A percentile compares a stretch with the other conserved stretches of the same genome.
phyloP scores from a whole-genome alignment of 37 sponge, comb jelly and placozoan genomes.

The Petrosia ficiformis region DNA sequence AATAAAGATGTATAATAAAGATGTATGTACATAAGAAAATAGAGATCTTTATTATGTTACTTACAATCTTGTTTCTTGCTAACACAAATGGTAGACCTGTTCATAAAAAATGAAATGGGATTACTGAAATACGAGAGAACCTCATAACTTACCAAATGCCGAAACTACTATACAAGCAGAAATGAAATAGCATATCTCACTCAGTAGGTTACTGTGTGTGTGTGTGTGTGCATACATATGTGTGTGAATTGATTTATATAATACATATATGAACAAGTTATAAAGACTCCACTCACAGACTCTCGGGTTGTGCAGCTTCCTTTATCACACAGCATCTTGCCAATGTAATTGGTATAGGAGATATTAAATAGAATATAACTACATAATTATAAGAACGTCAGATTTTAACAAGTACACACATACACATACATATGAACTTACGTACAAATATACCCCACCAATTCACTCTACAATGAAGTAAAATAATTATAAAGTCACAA shows the following conservation, averaged over 20 bases:
- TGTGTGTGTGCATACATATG: too few species aligned
- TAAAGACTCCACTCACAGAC: not conserved
- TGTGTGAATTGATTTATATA: too few species aligned
- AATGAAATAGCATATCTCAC: conserved; percentile 65
- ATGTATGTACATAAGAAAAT: too few species aligned
- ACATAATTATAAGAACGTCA: not conserved
- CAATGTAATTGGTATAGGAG: conserved; percentile 63
- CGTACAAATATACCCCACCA: conserved; percentile 80
- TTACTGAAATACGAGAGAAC: too few species aligned
- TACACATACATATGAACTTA: conserved; percentile 19
- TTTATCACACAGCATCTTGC: conserved; percentile 27
- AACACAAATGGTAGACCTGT: conserved; percentile 67
- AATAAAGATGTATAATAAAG: too few species aligned
- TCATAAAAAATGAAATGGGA: not conserved
- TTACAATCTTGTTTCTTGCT: conserved; percentile 45
- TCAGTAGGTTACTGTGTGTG: conserved; percentile 12
- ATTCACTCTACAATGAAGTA: conserved; percentile 21
- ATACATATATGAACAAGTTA: not conserved
- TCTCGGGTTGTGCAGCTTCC: conserved; percentile 28
- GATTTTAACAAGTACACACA: not conserved
- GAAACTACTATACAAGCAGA: conserved; percentile 74
- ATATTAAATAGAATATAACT: conserved; percentile 57
- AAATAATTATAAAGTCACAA: not conserved
- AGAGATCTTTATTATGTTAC: too few species aligned
- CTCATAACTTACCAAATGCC: conserved; percentile 65